Conservation (phyloP, 2,888 invertebrate genomes). For the Brachyptera putata region DNA sequence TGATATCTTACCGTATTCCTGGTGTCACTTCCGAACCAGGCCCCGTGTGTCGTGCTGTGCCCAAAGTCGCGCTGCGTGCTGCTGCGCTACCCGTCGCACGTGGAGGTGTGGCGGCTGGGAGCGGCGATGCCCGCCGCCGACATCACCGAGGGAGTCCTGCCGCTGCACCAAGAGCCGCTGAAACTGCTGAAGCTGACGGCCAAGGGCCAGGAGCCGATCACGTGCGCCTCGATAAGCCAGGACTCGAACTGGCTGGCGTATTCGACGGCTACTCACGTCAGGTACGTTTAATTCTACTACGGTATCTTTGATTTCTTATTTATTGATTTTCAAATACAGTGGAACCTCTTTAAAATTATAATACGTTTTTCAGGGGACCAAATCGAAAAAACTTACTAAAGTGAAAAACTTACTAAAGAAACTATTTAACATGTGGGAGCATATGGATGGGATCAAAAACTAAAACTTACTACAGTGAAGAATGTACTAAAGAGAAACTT, state of each 20-base stretch:
- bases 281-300: constrained; percentile 39
- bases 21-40: no score
- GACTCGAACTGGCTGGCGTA: constrained; percentile 70
- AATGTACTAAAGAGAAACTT: no score
- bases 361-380: no score
- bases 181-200: constrained; percentile 67
- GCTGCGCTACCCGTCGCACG: constrained; percentile 41
- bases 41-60: constrained; percentile 54
- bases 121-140: constrained; percentile 41
- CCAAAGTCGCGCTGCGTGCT: constrained; percentile 49
- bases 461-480: no score
- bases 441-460: no score
- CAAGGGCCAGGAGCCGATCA: constrained; percentile 60
- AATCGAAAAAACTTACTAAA: no score
- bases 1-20: no score
- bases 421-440: no score
- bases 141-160: constrained; percentile 39
- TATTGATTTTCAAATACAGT: no score
- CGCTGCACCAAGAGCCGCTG: constrained; percentile 51
- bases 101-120: constrained; percentile 53
- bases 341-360: no score
- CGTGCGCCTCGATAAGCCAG: constrained; percentile 65
- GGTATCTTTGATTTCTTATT: no score
- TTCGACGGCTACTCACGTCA: constrained; percentile 61
- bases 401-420: no score